phyloP scores from a whole-genome alignment of 2,888 invertebrate species.

The Tortricodes alternella region DNA sequence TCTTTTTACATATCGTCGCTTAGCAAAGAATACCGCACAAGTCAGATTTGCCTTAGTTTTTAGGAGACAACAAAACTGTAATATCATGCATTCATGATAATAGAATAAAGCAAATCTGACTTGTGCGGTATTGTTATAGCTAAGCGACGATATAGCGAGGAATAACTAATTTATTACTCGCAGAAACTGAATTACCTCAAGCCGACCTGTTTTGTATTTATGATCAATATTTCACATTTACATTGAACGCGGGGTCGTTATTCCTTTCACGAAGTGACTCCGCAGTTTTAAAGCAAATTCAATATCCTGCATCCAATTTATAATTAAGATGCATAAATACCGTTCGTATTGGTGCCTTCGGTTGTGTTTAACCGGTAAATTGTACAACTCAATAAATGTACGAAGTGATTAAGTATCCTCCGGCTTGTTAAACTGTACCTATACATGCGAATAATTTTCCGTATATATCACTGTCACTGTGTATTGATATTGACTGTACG shows the following conservation, averaged over 20 bases:
- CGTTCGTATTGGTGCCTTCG: conserved; percentile 45
- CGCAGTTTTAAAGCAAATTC: conserved; percentile 47
- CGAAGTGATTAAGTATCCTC: conserved; percentile 27
- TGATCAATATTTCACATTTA: conserved; percentile 40
- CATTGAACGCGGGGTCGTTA: background rate
- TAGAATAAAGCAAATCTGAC: no score
- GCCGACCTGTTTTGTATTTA: conserved; percentile 33
- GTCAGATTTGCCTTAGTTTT: no score
- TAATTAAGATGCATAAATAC: conserved; percentile 65
- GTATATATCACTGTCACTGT: background rate
- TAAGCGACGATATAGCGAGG: no score
- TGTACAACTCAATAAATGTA: conserved; percentile 43
- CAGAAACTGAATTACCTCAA: background rate
- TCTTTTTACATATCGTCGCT: no score
- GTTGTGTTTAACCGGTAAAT: conserved; percentile 54
- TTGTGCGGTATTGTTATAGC: no score
- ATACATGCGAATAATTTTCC: background rate
- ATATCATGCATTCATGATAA: no score
- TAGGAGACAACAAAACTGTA: no score
- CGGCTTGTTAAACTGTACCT: conserved; percentile 8
- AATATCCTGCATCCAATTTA: conserved; percentile 48
- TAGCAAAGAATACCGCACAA: no score
- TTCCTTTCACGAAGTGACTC: conserved; percentile 44
- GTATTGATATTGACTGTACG: background rate
- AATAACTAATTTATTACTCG: background rate